A percentile compares a stretch with the other conserved stretches of the same genome.
These are phyloP conservation scores for Nemotelus nigrinus DNA, from an alignment of 2,888 invertebrate species.

Conservation along the genomic window DNA sequence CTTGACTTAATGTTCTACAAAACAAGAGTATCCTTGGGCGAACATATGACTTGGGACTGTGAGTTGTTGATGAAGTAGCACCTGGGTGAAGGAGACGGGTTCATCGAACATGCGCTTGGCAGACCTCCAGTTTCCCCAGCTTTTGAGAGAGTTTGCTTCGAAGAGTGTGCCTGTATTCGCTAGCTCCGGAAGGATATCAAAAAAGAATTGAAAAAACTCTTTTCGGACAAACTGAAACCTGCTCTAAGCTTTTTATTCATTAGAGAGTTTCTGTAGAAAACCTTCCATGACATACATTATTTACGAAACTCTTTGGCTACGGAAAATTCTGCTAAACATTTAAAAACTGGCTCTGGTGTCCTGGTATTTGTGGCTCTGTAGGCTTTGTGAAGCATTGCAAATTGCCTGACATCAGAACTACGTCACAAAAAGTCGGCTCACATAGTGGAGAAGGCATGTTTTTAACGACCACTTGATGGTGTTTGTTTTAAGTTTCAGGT, in stretches of 20 bases:
- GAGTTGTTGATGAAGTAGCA: conserved; percentile 28
- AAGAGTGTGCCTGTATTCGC: too few relatives aligned
- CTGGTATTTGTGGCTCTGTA: conserved; percentile 21
- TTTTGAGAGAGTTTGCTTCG: not conserved
- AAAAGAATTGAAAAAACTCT: not conserved
- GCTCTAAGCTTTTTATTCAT: conserved; percentile 1
- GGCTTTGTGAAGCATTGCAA: not conserved
- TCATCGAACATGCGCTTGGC: conserved; percentile 1
- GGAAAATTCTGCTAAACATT: not conserved
- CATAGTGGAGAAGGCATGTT: too few relatives aligned
- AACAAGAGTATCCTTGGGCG: conserved; percentile 42
- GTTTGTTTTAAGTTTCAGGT: conserved; percentile 7
- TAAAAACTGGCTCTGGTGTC: conserved; percentile 3
- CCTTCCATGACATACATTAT: conserved; percentile 20
- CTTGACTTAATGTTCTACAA: conserved; percentile 14
- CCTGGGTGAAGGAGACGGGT: not conserved
- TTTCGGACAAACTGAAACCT: not conserved
- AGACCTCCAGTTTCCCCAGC: not conserved
- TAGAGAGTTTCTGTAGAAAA: conserved; percentile 15
- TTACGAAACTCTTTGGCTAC: conserved; percentile 9
- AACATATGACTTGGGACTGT: conserved; percentile 35
- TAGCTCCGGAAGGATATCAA: too few relatives aligned
- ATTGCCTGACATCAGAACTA: conserved; percentile 31
- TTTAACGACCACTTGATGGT: too few relatives aligned
- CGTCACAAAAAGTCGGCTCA: conserved; percentile 1